Evolutionary conservation across 2,113 vertebrate species (phyloP).

Genomic region (Notothenia coriiceps): DNA sequence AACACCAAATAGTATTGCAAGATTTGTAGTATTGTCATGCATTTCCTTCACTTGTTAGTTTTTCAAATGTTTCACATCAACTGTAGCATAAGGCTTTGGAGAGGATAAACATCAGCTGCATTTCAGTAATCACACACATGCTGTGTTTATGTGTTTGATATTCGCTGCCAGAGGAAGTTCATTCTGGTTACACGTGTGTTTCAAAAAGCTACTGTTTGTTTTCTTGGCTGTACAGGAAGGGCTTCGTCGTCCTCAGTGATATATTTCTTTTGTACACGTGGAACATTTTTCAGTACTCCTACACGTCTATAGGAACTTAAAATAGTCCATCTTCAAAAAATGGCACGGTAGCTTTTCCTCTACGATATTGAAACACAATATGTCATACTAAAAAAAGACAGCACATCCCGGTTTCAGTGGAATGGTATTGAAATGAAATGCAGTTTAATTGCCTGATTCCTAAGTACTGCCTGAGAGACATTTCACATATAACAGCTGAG

Average conservation of each 20-base stretch:
- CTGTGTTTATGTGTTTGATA: constrained; percentile 37
- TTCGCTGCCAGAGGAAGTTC: constrained; percentile 28
- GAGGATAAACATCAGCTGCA: constrained; percentile 36
- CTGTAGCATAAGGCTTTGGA: constrained; percentile 7
- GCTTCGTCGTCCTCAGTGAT: constrained; percentile 44
- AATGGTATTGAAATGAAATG: not conserved
- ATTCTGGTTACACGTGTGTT: constrained; percentile 33
- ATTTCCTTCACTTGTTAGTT: constrained; percentile 63
- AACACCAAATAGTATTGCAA: constrained; percentile 84
- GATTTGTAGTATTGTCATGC: constrained; percentile 54
- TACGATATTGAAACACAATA: not conserved
- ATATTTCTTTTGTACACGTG: constrained; percentile 29
- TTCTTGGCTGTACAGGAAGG: constrained; percentile 28
- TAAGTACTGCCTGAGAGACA: not conserved
- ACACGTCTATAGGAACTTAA: not conserved
- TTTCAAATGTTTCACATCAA: constrained; percentile 38
- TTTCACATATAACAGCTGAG: constrained; percentile 15
- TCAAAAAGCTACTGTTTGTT: constrained; percentile 50
- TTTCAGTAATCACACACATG: constrained; percentile 30
- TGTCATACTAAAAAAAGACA: not conserved
- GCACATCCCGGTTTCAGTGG: not conserved
- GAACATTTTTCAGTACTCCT: constrained; percentile 11
- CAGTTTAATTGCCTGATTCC: constrained; percentile 2
- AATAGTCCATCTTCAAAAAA: constrained; percentile 24
- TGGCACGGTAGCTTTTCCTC: not conserved